Evolutionary conservation across 1,140 invertebrate species (phyloP).

Genomic region (Sycophila sp.): DNA sequence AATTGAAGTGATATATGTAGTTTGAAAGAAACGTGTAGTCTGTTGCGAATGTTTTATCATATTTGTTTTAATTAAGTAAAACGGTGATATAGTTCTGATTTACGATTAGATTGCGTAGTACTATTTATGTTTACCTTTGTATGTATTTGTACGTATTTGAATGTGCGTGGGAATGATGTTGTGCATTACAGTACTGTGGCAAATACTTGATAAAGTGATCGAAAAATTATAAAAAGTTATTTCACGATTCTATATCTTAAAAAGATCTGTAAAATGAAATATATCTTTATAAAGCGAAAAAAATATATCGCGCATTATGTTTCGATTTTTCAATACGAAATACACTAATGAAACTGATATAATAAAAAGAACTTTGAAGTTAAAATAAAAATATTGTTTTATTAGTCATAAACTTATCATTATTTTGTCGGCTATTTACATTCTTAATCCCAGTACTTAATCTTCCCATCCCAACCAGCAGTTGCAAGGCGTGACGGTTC

Average conservation of each 20-base stretch:
- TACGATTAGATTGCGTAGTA: neutral
- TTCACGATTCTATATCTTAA: neutral
- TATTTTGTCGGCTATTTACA: no score
- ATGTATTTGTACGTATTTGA: neutral
- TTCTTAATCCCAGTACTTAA: slow-evolving; percentile 97
- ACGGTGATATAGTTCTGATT: neutral
- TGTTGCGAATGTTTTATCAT: neutral
- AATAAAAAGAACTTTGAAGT: neutral
- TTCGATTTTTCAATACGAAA: slow-evolving; percentile 3
- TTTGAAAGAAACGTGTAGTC: no score
- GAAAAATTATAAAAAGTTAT: neutral
- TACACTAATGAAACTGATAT: neutral
- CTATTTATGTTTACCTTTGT: neutral
- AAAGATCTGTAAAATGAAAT: neutral
- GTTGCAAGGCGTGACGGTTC: slow-evolving; percentile 96
- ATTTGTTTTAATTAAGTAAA: slow-evolving; percentile 1
- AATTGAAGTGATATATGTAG: neutral
- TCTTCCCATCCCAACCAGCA: slow-evolving; percentile 97
- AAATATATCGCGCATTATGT: neutral
- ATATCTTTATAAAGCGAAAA: no score
- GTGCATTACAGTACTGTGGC: no score
- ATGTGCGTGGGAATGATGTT: no score
- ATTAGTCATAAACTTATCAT: slow-evolving; percentile 6
- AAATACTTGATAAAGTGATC: slow-evolving; percentile 4
- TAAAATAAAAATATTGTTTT: slow-evolving; percentile 27